A percentile compares a stretch with the other conserved stretches of the same genome.
These are phyloP conservation scores for Microhierax caerulescens DNA, from an alignment of 2,797 vertebrate species.

Conservation along the genomic window DNA sequence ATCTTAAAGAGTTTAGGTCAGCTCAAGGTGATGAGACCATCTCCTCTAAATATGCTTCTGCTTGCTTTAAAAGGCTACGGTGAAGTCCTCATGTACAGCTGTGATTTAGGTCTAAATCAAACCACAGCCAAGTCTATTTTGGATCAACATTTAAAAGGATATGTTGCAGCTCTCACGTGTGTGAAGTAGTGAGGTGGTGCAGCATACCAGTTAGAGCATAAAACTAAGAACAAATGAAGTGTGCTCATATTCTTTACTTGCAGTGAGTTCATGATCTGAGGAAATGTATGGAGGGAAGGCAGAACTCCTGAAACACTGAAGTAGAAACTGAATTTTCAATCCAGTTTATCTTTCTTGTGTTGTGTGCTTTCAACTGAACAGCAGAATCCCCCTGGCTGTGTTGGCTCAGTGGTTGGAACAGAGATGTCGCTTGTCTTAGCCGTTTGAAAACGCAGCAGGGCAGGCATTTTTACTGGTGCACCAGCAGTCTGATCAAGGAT, in stretches of 20 bases:
- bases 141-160: not conserved
- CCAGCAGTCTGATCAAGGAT: not conserved
- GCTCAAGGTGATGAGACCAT: not conserved
- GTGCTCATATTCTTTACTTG: not conserved
- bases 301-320: not conserved
- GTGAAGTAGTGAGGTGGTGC: not conserved
- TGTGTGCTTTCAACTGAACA: fast-evolving
- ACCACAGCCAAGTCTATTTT: not conserved
- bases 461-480: not conserved
- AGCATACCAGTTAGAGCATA: not conserved
- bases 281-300: not conserved
- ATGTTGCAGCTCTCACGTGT: not conserved
- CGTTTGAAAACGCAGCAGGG: not conserved
- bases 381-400: not conserved
- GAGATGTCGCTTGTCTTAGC: not conserved
- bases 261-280: not conserved
- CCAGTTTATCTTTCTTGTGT: not conserved
- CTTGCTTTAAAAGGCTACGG: not conserved
- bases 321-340: not conserved
- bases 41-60: not conserved
- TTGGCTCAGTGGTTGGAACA: not conserved
- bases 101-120: not conserved
- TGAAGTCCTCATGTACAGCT: not conserved
- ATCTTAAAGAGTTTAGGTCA: not conserved
- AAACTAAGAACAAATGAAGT: not conserved